Evolutionary conservation across 2,113 vertebrate species (phyloP), one percentile per base, ranked within the genome.

Genomic region (Thomomys bottae): DNA sequence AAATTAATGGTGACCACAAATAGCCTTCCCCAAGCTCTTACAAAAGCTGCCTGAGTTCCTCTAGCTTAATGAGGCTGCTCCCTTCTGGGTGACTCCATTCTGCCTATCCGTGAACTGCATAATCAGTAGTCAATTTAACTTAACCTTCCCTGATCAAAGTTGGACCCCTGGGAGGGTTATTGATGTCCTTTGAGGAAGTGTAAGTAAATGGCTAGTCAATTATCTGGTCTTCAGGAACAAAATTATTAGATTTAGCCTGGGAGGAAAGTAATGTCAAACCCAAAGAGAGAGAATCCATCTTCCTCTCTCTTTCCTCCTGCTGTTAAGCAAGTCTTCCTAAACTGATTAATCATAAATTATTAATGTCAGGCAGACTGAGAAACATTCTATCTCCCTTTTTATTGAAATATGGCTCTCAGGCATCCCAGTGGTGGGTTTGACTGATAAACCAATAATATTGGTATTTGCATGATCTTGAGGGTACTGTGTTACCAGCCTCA

Each of bases 291-390:
- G 73, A 77, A 97, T 95, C 30, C 38, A 87, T 97, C 49, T 75
- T 87, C 32, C n/a, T 96, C 72, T 95, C 88, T 54, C 32, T 91
- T 96, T 94, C 90, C 63, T 95, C 96, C 71, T 93, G 79, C 88
- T 94, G 71, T 93, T 96, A 95, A 54, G 94, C 68, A 66, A 83
- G 72, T 94, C 94, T 96, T 96, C 42, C 94, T 95, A 96, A 96
- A 96, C 83, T 96, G 95, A 97, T 97, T 97, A 97, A 97, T 97
- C 92, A 96, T 94, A 96, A 96, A 97, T 97, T 97, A 96, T 97
- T 97, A 96, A 97, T 96, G 93, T 95, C 92, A 96, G 54, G 63
- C 28, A 40, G 5, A 0, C 54, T 79, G 87, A 95, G 85, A 90
- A n/a, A 95, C 57, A 95, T 88, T 89, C n/a, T 84, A 87, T 95